A percentile compares a stretch with the other conserved stretches of the same genome.
Conservation (phyloP, 1,140 invertebrate genomes). For the Drosophila virilis region DNA sequence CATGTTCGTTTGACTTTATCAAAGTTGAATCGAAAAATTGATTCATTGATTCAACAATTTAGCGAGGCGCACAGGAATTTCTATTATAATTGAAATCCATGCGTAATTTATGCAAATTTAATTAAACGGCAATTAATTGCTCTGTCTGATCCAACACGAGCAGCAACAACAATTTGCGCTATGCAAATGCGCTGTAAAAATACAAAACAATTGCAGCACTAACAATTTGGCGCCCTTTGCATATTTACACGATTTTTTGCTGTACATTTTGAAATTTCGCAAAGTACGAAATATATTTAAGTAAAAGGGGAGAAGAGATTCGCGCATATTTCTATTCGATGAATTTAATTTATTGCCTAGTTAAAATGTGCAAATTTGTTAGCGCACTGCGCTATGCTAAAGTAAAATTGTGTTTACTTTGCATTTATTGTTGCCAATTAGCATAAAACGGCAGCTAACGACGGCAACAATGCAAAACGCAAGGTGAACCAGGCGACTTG, state of each 20-base stretch:
- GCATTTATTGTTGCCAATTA: constrained; percentile 68
- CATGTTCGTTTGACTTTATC: constrained; percentile 17
- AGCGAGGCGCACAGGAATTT: constrained; percentile 34
- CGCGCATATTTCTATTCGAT: constrained; percentile 44
- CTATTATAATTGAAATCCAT: constrained; percentile 62
- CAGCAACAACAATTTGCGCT: constrained; percentile 10
- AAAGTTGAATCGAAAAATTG: constrained; percentile 54
- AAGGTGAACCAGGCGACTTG: constrained; percentile 68
- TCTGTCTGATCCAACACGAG: not conserved
- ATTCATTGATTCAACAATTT: constrained; percentile 47
- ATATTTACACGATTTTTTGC: constrained; percentile 75
- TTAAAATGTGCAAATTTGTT: constrained; percentile 68
- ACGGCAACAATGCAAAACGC: constrained; percentile 36
- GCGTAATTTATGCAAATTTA: constrained; percentile 74
- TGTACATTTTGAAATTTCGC: constrained; percentile 57
- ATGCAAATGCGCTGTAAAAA: constrained; percentile 8
- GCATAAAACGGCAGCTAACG: constrained; percentile 56
- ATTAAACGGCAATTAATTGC: constrained; percentile 71
- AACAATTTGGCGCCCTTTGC: constrained; percentile 41
- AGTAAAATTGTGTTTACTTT: constrained; percentile 62
- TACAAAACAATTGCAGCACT: constrained; percentile 3
- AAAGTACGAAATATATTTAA: constrained; percentile 25
- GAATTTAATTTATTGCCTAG: constrained; percentile 69
- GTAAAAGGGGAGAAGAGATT: not conserved
- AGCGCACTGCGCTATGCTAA: constrained; percentile 23